Base-by-base conservation (phyloP, 2,797 vertebrate genomes). In the Pangasius krempfi region DNA sequence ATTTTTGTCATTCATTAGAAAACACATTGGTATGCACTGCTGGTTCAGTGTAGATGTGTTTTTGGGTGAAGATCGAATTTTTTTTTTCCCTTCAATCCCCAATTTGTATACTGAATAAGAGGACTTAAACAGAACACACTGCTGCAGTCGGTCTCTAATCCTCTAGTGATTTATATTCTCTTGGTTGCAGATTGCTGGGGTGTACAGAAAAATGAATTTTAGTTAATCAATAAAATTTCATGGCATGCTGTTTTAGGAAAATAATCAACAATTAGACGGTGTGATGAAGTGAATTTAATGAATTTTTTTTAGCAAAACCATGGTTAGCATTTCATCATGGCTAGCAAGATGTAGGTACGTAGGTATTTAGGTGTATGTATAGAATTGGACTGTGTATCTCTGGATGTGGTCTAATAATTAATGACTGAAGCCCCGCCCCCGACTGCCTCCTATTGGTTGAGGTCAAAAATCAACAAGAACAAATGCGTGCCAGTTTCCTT, bases 1-100 rank as follows among this genome's bases (percentile, higher is more conserved):
- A 20, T 84, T 50, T 84, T 66, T 50, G 27, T 50, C 60, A 66
- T 66, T 84, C 82, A 84, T 84, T 50, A 66, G 16, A 84, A n/a
- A 66, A 12, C 82, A 50, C 82, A 66, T 84, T 50, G 44, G 60
- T 84, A 68, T 84, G 82, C 82, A 2, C 60, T 12, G 40, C 62
- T 30, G 27, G 27, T 18, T 50, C 20, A 27, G 40, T 2, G 27
- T 18, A 50, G 82, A 66, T n/a, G 27, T 68, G 44, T 84, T 84
- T 84, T 84, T 84, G 40, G 25, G 62, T 50, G 60, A 66, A 30
- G 40, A 84, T 50, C 8, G 4, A 66, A 64, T 54, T 60, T 13
- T 56, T 18, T 33, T 79, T 56, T 81, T 40, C 6, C 25, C 79
- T 60, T 58, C 79, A 47, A 83, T 81, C 30, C 79, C 27, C 25